A percentile compares a stretch with the other conserved stretches of the same genome.
Conservation (phyloP, 2,888 invertebrate species). For the Syrista parreyssii region DNA sequence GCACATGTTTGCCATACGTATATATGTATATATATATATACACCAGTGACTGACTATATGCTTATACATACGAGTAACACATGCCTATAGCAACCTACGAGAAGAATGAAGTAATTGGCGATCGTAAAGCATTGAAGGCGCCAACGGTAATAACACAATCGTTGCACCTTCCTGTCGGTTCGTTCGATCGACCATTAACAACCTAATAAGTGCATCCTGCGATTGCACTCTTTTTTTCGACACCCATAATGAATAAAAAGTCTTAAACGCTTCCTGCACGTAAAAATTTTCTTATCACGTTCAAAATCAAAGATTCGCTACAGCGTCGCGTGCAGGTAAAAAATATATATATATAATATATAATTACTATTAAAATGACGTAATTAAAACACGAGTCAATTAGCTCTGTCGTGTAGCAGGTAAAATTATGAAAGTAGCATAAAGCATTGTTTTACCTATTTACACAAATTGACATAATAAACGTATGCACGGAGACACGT, state of each 20-base stretch:
- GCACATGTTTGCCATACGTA: slow-evolving; percentile 1
- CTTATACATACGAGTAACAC: slow-evolving; percentile 15
- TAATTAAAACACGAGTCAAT: neutral
- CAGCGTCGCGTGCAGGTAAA: neutral
- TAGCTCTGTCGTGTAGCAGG: neutral
- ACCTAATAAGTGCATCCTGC: slow-evolving; percentile 29
- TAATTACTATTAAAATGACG: neutral
- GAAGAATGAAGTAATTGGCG: slow-evolving; percentile 48
- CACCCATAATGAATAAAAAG: neutral
- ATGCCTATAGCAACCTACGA: slow-evolving; percentile 5
- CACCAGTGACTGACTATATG: slow-evolving; percentile 5
- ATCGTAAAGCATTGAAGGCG: slow-evolving; percentile 57
- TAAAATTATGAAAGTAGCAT: neutral
- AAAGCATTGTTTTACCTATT: neutral
- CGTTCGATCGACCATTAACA: slow-evolving; percentile 38
- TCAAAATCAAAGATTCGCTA: neutral
- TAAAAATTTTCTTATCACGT: neutral
- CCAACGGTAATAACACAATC: slow-evolving; percentile 50
- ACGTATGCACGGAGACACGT: neutral
- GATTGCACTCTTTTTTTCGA: neutral
- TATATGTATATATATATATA: neutral
- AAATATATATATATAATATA: too few species aligned
- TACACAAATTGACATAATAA: neutral
- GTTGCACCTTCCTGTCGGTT: slow-evolving; percentile 33
- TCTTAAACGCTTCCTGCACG: too few species aligned